These are phyloP conservation scores for Brachyopa scutellaris DNA, from an alignment of 2,888 invertebrate genomes.

Conservation along the genomic window DNA sequence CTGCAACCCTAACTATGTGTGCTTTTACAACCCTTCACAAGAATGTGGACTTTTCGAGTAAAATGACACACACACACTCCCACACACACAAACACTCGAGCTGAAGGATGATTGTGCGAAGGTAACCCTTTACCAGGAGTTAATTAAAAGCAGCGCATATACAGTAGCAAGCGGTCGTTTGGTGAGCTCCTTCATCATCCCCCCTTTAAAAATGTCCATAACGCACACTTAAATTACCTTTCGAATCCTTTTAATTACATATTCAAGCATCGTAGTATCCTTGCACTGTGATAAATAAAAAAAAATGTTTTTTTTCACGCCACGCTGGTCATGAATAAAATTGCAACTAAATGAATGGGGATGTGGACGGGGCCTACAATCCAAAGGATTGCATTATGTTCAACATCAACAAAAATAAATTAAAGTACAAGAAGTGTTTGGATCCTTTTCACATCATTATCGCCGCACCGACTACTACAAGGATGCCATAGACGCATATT, in stretches of 20 bases:
- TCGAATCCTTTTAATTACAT: slow-evolving; percentile 49
- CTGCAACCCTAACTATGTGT: background rate
- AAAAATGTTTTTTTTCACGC: slow-evolving; percentile 28
- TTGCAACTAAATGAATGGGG: slow-evolving; percentile 24
- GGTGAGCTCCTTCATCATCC: background rate
- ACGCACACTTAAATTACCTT: slow-evolving; percentile 45
- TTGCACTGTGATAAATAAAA: slow-evolving; percentile 9
- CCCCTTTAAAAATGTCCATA: slow-evolving; percentile 32
- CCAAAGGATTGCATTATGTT: slow-evolving; percentile 46
- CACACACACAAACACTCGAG: too few relatives aligned
- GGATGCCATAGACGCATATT: slow-evolving; percentile 28
- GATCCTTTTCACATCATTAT: slow-evolving; percentile 56
- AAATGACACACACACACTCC: background rate
- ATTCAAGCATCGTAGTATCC: slow-evolving; percentile 46
- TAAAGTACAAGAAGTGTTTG: slow-evolving; percentile 8
- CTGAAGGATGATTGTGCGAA: slow-evolving; percentile 34
- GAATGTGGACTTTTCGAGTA: background rate
- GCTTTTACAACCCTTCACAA: background rate
- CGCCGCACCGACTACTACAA: slow-evolving; percentile 8
- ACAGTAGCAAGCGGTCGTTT: too few relatives aligned
- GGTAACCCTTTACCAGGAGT: slow-evolving; percentile 34
- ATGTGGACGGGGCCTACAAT: slow-evolving; percentile 28
- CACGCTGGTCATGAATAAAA: slow-evolving; percentile 32
- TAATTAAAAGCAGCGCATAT: slow-evolving; percentile 39
- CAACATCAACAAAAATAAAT: slow-evolving; percentile 13